Percentiles rank a stretch among this genome's conserved stretches.
phyloP scores from a whole-genome alignment of 2,888 invertebrate species.

The Lithophane semibrunnea region DNA sequence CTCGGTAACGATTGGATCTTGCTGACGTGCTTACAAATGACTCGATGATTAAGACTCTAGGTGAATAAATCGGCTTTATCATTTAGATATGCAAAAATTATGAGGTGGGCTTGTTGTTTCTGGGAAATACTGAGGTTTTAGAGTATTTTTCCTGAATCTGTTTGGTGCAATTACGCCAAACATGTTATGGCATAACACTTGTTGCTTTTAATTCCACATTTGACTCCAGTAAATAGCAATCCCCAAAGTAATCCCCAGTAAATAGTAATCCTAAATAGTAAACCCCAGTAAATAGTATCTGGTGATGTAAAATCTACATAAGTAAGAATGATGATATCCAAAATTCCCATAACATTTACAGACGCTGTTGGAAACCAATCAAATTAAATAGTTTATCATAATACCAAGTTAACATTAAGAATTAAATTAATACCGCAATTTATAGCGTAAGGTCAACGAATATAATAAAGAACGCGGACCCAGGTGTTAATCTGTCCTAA shows the following conservation, averaged over 20 bases:
- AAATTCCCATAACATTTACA: neutral
- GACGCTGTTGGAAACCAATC: neutral
- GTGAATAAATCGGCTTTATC: conserved; percentile 21
- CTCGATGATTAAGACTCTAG: conserved; percentile 33
- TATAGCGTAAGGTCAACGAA: conserved; percentile 49
- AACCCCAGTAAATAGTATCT: too few relatives aligned
- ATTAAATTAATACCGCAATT: conserved; percentile 41
- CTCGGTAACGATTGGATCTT: conserved; percentile 30
- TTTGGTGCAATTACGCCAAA: neutral
- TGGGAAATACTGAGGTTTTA: neutral
- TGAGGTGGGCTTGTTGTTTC: neutral
- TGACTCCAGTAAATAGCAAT: neutral
- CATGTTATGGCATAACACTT: neutral
- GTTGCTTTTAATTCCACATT: neutral
- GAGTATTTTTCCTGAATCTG: neutral
- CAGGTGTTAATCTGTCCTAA: conserved; percentile 64
- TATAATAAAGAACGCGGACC: conserved; percentile 50
- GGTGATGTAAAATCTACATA: too few relatives aligned
- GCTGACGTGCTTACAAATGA: conserved; percentile 48
- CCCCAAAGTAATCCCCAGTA: too few relatives aligned
- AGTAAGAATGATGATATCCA: too few relatives aligned
- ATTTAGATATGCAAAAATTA: conserved; percentile 26
- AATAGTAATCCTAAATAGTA: too few relatives aligned
- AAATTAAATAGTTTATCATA: conserved; percentile 3
- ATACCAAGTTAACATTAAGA: conserved; percentile 27